A percentile compares a stretch with the other conserved stretches of the same genome.
phyloP scores from a whole-genome alignment of 2,888 invertebrate species.

The Acholoe squamosa region DNA sequence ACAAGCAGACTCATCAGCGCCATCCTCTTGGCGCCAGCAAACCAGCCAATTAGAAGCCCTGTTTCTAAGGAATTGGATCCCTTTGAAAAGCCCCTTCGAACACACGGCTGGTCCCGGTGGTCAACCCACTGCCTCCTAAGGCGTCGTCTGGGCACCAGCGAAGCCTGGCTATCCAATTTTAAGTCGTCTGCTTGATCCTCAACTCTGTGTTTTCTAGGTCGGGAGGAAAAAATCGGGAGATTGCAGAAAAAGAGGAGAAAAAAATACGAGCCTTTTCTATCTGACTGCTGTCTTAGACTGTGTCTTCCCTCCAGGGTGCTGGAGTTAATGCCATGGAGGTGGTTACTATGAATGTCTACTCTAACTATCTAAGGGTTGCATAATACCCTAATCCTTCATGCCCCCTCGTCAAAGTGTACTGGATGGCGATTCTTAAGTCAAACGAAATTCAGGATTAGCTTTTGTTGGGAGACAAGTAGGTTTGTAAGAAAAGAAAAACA shows the following conservation, averaged over 20 bases:
- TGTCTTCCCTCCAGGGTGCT: not conserved
- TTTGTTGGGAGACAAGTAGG: too few species aligned
- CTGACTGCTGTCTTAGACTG: not conserved
- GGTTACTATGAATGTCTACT: not conserved
- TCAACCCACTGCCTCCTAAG: not conserved
- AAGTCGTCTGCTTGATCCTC: slow-evolving; percentile 21
- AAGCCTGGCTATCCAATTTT: not conserved
- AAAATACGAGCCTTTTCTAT: not conserved
- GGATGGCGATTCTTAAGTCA: too few species aligned
- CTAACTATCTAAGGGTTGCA: too few species aligned
- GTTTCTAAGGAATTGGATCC: not conserved
- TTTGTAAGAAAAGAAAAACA: too few species aligned
- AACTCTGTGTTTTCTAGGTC: not conserved
- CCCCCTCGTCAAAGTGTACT: too few species aligned
- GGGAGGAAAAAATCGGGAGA: not conserved
- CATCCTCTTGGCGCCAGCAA: not conserved
- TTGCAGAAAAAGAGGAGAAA: not conserved
- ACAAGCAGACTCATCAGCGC: not conserved
- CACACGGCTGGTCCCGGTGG: not conserved
- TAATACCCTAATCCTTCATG: too few species aligned
- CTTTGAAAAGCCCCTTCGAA: not conserved
- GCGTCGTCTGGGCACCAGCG: not conserved
- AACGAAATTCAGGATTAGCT: too few species aligned
- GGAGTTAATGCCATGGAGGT: not conserved
- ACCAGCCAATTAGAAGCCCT: not conserved